These are phyloP conservation scores for Dolichallabes microphthalmus DNA, from an alignment of 2,113 vertebrate species.

Conservation along the genomic window DNA sequence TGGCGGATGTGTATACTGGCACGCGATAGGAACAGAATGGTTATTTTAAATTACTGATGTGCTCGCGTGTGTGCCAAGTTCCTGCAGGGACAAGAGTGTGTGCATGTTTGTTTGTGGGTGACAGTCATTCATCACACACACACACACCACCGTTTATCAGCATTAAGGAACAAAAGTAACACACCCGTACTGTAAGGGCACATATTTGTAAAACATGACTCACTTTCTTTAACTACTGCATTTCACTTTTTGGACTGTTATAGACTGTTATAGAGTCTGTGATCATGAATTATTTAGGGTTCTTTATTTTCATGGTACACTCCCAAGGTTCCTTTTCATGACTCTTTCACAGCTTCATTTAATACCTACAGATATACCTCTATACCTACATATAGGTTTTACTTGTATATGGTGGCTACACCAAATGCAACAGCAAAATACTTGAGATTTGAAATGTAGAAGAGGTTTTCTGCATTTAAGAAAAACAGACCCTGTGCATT, in stretches of 20 bases:
- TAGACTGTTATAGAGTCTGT: background rate
- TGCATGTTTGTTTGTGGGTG: constrained; percentile 28
- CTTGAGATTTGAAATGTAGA: background rate
- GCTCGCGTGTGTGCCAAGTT: constrained; percentile 43
- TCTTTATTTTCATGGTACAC: constrained; percentile 1
- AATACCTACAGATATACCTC: background rate
- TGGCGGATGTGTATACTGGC: constrained; percentile 50
- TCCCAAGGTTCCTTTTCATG: background rate
- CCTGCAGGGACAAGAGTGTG: constrained; percentile 28
- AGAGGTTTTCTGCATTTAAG: constrained; percentile 9
- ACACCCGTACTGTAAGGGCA: background rate
- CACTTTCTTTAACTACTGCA: background rate
- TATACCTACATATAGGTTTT: background rate
- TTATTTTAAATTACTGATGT: constrained; percentile 51
- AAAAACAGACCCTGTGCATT: constrained; percentile 10
- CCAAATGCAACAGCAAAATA: constrained; percentile 19
- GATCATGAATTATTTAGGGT: constrained; percentile 18
- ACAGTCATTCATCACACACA: background rate
- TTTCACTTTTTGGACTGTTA: constrained; percentile 15
- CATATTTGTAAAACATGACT: constrained; percentile 27
- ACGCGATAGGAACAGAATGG: constrained; percentile 21
- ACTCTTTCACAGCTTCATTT: constrained; percentile 12
- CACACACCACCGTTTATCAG: background rate
- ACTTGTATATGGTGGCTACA: background rate
- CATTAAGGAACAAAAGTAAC: constrained; percentile 1